These are phyloP conservation scores for Leuctra nigra DNA, from an alignment of 2,888 invertebrate genomes.

Conservation along the genomic window DNA sequence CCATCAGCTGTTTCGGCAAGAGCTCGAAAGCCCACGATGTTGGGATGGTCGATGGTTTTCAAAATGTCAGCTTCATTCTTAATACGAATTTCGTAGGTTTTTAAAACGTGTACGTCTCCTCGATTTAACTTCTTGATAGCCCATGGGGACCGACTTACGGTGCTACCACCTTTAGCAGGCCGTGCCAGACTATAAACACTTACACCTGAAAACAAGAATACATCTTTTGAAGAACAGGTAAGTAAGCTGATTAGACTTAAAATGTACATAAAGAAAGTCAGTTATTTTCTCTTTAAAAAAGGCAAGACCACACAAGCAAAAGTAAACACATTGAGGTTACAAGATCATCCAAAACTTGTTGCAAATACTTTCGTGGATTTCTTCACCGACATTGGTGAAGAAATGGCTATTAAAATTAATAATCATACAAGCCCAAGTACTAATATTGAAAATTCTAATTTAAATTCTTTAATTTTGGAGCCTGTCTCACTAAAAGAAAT, in stretches of 20 bases:
- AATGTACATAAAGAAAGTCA: too few species aligned
- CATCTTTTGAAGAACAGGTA: slow-evolving; percentile 6
- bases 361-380: too few species aligned
- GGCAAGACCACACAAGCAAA: too few species aligned
- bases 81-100: slow-evolving; percentile 45
- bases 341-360: not conserved
- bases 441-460: too few species aligned
- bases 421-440: too few species aligned
- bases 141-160: slow-evolving; percentile 70
- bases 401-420: too few species aligned
- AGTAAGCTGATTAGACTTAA: slow-evolving; percentile 3
- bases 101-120: slow-evolving; percentile 37
- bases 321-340: slow-evolving; percentile 11
- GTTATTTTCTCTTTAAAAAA: too few species aligned
- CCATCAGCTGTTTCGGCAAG: slow-evolving; percentile 48
- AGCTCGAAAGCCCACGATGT: slow-evolving; percentile 71
- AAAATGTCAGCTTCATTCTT: slow-evolving; percentile 65
- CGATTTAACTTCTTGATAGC: slow-evolving; percentile 69
- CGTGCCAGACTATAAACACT: slow-evolving; percentile 69
- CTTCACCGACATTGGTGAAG: too few species aligned
- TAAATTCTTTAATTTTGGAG: too few species aligned
- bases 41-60: slow-evolving; percentile 63
- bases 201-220: slow-evolving; percentile 50
- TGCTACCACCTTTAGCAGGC: slow-evolving; percentile 55
- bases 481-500: too few species aligned